Evolutionary conservation across 2,113 vertebrate species (phyloP), one percentile per base, ranked within the genome.

Genomic region (Synodontis membranacea): DNA sequence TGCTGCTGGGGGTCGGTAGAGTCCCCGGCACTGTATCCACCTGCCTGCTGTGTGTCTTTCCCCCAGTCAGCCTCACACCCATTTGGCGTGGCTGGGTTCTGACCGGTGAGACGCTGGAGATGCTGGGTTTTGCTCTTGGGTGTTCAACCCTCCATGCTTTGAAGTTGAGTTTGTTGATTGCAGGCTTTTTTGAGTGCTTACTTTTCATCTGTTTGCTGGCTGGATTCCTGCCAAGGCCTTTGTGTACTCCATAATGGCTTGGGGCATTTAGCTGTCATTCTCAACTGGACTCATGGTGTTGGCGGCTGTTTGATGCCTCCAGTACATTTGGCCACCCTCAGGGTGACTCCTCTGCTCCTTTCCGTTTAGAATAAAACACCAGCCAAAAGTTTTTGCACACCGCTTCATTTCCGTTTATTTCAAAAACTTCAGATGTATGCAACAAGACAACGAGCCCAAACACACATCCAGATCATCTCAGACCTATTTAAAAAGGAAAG

Each of bases 231-330:
- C 34, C 34, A 25, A 58, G 50, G 11, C 10, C 50, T 37, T 75
- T 23, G n/a, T n/a, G 28, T 31, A 17, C 44, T 44, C 25, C 34
- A 39, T 80, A 58, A 58, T 39, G 34, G 52, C 78, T 39, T 80
- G 52, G 52, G 78, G 76, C 76, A 54, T 79, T 79, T 23, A 34
- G n/a, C 48, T 37, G 78, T 80, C 52, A 58, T 80, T 52, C 34
- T 58, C 21, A 39, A 15, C 78, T 39, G 34, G 23, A 58, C 78
- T 58, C 34, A 0, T 80, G 52, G 21, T 56, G 52, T 17, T 28
- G 76, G 11, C 11, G 52, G 52, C 31, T 56, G 78, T 58, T 58
- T 58, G 52, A 80, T 58, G 78, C 52, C 34, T 80, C 21, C 34
- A 58, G 21, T 42, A 76, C 28, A 76, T 76, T 31, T n/a, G 12